Evolutionary conservation across 2,888 invertebrate genomes (phyloP).

Genomic region (Limnephilus lunatus): DNA sequence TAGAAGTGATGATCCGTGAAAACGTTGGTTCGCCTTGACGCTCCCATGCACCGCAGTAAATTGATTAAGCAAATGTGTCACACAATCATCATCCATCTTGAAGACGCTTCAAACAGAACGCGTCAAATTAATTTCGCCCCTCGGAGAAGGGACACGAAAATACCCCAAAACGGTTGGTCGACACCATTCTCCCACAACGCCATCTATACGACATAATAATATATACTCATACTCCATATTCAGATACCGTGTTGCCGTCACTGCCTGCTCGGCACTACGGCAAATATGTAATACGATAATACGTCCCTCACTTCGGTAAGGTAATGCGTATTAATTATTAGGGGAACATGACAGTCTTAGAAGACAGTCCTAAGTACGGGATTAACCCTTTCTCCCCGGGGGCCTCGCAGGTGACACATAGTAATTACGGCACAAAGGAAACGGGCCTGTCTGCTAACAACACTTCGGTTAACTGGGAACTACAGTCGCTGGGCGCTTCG

Average conservation of each 20-base stretch:
- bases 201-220: not conserved
- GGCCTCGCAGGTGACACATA: conserved; percentile 42
- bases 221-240: not conserved
- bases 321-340: conserved; percentile 56
- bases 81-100: conserved; percentile 41
- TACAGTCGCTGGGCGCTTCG: conserved; percentile 13
- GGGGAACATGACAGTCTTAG: conserved; percentile 51
- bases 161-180: not conserved
- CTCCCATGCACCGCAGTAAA: not conserved
- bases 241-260: not conserved
- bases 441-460: conserved; percentile 30
- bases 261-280: not conserved
- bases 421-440: conserved; percentile 44
- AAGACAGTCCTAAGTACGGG: conserved; percentile 43
- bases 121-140: conserved; percentile 42
- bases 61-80: conserved; percentile 38
- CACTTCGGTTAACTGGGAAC: conserved; percentile 15
- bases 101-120: conserved; percentile 20
- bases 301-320: not conserved
- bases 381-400: conserved; percentile 49
- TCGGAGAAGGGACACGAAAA: conserved; percentile 11
- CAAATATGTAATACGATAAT: conserved; percentile 2
- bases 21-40: not conserved
- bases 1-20: not conserved
- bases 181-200: not conserved